Evolutionary conservation across 2,797 vertebrate genomes (phyloP), one percentile per base, ranked within the genome.

Genomic region (Vespertilio murinus): DNA sequence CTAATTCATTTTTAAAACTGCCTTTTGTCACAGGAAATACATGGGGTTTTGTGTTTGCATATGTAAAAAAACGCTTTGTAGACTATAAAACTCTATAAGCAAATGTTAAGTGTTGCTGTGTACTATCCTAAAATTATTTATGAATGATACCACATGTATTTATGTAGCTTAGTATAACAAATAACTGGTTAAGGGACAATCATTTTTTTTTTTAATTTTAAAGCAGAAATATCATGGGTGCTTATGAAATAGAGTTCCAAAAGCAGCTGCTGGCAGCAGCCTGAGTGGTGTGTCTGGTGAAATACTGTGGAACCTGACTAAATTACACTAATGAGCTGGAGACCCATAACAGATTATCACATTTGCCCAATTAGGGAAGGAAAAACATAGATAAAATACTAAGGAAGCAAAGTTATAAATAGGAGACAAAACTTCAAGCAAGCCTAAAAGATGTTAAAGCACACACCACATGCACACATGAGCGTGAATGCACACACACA

Each of bases 331-430:
- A 96, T 95, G 92, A 97, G 88, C 91, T 85, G 85, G 73, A 95
- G 88, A 95, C 93, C 94, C 92, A 77, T 94, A 91, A 83, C 90
- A 93, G 95, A 94, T 94, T 23, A 92, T 81, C 92, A 82, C 79
- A 81, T 96, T 96, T 96, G 42, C 88, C 79, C 90, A 97, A 93
- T 95, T 96, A 97, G 77, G 35, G 49, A 90, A 94, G 82, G 81
- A 77, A 61, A 42, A 94, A 61, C 18, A 35, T 4, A 84, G 30
- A 79, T 64, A 74, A 90, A 96, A 95, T 56, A 8, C 45, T 52
- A 75, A 61, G 80, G 73, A 88, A 89, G 28, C 23, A 54, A 79
- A 80, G 56, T 49, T 78, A 23, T 4, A 88, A 83, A 88, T 6
- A 8, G 70, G 74, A 94, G 65, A 35, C 22, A 74, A 38, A 81